Conservation (phyloP, 1,140 invertebrate genomes). For the Linepithema humile region DNA sequence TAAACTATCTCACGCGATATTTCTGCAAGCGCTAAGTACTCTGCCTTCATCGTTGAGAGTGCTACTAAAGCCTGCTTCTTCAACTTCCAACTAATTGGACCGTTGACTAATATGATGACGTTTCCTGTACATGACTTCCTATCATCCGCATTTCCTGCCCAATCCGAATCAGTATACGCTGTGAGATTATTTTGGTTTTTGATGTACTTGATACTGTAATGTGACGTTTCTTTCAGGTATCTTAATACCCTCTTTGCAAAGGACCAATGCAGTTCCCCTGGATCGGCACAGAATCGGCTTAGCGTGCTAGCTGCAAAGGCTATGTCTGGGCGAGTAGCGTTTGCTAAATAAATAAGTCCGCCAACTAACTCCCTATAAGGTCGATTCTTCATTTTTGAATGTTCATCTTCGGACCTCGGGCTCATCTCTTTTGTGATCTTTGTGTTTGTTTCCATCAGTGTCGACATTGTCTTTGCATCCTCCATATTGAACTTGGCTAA, state of each 20-base stretch:
- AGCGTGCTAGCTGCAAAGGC: neutral
- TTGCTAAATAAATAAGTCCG: neutral
- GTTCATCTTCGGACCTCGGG: neutral
- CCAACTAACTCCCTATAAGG: slow-evolving; percentile 22
- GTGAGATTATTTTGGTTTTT: slow-evolving; percentile 4
- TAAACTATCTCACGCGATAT: slow-evolving; percentile 74
- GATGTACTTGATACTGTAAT: slow-evolving; percentile 48
- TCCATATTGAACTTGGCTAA: slow-evolving; percentile 26
- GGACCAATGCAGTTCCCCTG: slow-evolving; percentile 54
- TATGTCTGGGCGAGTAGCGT: slow-evolving; percentile 4
- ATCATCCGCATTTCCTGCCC: slow-evolving; percentile 55
- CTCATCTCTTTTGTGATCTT: slow-evolving; percentile 9
- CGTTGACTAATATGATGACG: slow-evolving; percentile 28
- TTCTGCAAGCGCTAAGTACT: slow-evolving; percentile 78
- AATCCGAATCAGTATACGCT: slow-evolving; percentile 65
- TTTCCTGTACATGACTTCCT: slow-evolving; percentile 66
- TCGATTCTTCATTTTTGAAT: neutral
- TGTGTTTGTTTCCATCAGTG: neutral
- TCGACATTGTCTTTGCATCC: neutral
- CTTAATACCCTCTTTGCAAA: slow-evolving; percentile 65
- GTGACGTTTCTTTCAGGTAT: slow-evolving; percentile 67
- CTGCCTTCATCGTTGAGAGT: slow-evolving; percentile 77
- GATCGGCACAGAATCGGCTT: slow-evolving; percentile 4
- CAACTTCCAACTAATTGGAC: slow-evolving; percentile 36
- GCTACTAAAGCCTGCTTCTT: slow-evolving; percentile 57